Conservation (phyloP, 2,888 invertebrate species). For the Hirtodrosophila duncani region DNA sequence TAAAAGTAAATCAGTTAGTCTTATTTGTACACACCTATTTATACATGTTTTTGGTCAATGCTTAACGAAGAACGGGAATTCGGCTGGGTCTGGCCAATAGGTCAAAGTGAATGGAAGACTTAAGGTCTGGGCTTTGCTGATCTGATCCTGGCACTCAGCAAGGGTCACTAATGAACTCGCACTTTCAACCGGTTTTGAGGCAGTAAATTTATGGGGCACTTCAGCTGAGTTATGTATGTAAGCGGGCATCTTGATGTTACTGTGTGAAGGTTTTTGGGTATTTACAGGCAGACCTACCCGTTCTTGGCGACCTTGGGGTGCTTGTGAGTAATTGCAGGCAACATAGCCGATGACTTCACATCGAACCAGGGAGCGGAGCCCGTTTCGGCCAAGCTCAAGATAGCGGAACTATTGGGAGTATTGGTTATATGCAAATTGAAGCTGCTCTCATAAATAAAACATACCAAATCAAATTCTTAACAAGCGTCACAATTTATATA, state of each 20-base stretch:
- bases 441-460: conserved; percentile 55
- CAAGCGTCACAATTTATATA: conserved; percentile 15
- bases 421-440: conserved; percentile 41
- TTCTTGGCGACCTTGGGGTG: conserved; percentile 9
- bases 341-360: conserved; percentile 1
- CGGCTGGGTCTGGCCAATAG: conserved; percentile 25
- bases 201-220: conserved; percentile 23
- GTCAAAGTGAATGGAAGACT: conserved; percentile 27
- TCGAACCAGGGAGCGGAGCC: background rate
- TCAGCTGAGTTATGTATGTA: no score
- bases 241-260: no score
- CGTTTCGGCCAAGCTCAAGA: background rate
- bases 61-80: background rate
- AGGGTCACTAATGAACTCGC: conserved; percentile 36
- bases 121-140: conserved; percentile 14
- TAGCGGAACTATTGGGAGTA: conserved; percentile 26
- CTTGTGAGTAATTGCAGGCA: conserved; percentile 26
- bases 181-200: conserved; percentile 37
- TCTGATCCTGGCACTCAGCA: conserved; percentile 12
- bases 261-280: conserved; percentile 28
- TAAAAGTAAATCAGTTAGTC: no score
- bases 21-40: no score
- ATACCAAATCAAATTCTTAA: conserved; percentile 23
- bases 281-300: no score
- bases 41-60: conserved; percentile 1